Percentiles rank a stretch among this genome's conserved stretches.
Evolutionary conservation across 2,797 vertebrate genomes (phyloP).

Genomic region (Ctenopoma kingsleyae): DNA sequence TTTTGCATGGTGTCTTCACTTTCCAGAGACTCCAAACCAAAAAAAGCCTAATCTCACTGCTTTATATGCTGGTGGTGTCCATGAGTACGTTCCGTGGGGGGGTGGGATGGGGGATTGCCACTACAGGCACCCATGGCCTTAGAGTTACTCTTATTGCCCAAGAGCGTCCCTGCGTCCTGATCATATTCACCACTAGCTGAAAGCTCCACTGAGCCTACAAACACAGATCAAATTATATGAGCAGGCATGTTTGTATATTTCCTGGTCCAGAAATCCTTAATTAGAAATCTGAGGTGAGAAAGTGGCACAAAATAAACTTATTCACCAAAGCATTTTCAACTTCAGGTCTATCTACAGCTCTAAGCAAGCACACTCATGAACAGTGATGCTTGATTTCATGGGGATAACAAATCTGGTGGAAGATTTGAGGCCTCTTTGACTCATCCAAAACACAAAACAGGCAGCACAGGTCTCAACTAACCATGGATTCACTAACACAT

Average conservation of each 20-base stretch:
- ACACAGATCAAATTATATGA: slow-evolving; percentile 17
- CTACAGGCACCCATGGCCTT: background rate
- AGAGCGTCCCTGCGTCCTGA: background rate
- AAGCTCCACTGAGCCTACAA: background rate
- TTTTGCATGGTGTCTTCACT: background rate
- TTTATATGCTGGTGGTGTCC: too few relatives aligned
- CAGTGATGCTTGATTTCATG: slow-evolving; percentile 76
- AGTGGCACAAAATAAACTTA: slow-evolving; percentile 34
- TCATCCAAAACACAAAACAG: slow-evolving; percentile 55
- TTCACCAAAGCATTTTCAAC: slow-evolving; percentile 22
- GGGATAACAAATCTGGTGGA: slow-evolving; percentile 56
- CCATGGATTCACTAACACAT: slow-evolving; percentile 44
- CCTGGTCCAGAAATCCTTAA: background rate
- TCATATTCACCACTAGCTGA: background rate
- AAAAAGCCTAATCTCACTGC: background rate
- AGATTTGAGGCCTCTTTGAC: slow-evolving; percentile 46
- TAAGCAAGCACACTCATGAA: slow-evolving; percentile 65
- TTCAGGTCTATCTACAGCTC: slow-evolving; percentile 38
- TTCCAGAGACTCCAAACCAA: background rate
- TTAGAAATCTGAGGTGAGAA: slow-evolving; percentile 21
- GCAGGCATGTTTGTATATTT: slow-evolving; percentile 15
- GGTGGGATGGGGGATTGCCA: too few relatives aligned
- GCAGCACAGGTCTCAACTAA: slow-evolving; percentile 47
- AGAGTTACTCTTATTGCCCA: background rate
- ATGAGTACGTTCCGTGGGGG: too few relatives aligned